Evolutionary conservation across 2,797 vertebrate species (phyloP), one percentile per base, ranked within the genome.

Genomic region (Eulemur albifrons): DNA sequence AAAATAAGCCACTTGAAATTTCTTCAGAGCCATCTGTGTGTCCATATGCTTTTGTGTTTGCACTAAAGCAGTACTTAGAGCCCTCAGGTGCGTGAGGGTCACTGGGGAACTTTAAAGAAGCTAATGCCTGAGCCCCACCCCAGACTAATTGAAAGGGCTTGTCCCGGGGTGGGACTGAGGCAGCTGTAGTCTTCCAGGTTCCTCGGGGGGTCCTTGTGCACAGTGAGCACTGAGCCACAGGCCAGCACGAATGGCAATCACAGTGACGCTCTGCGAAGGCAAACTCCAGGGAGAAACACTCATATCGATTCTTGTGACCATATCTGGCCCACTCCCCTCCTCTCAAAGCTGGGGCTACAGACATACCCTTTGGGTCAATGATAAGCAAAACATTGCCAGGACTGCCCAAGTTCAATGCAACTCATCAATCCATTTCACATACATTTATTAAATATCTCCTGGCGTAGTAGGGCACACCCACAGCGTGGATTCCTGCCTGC

Each of bases 201-300:
- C 14, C n/a, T 27, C 9, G 27, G 5, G 4, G 20, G 0, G 17
- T 48, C 9, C 11, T 69, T 4, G 18, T 3, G 9, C 2, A 9
- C 13, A 18, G 4, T 18, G 27, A 57, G 4, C 7, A 7, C 70
- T 70, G 30, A 43, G 30, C 4, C 14, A 61, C 21, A 54, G 3
- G 57, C 20, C 4, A 69, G n/a, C 18, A 18, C 17, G 30, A 48
- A 32, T 9, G 15, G 2, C 20, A 25, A 32, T 32, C 45, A 67
- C 2, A 1, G 25, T 8, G 25, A 81, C 9, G 20, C 12, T 43
- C 38, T 25, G 5, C 8, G 50, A 38, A 76, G 17, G 17, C 45
- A 54, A 80, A 72, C 4, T 38, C 0, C 7, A 48, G 27, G 35
- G 59, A 73, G 17, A 54, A 48, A 54, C 3, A 2, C 14, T 35